These are phyloP conservation scores for Trididemnum miniatum DNA, from an alignment of 23 tunicate species.

Conservation along the genomic window DNA sequence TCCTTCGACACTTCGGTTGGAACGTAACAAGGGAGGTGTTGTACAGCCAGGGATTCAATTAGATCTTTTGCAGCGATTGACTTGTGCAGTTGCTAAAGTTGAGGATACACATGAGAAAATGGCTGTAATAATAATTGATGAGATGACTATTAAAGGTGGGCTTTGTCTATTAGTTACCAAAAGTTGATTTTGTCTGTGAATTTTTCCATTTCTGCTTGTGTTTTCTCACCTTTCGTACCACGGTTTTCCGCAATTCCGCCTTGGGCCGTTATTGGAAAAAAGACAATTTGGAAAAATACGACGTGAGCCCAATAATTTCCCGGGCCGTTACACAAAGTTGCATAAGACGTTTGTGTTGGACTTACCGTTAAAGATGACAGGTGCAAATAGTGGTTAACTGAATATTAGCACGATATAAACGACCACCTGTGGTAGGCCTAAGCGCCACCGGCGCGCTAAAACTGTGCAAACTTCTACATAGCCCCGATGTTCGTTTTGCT, in stretches of 20 bases:
- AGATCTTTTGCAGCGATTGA: neutral
- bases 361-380: neutral
- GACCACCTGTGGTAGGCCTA: neutral
- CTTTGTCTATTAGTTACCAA: neutral
- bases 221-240: neutral
- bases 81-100: neutral
- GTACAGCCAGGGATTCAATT: neutral
- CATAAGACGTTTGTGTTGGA: neutral
- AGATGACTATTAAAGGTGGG: neutral
- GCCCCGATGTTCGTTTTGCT: neutral
- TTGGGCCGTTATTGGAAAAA: neutral
- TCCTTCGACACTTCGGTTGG: neutral
- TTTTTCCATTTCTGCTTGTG: neutral
- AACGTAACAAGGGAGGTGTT: neutral
- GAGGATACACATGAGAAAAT: neutral
- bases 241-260: neutral
- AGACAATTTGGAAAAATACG: neutral
- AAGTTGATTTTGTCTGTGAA: neutral
- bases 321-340: conserved; percentile 1
- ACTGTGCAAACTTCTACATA: neutral
- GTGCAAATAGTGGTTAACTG: neutral
- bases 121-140: neutral
- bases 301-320: neutral
- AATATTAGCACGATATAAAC: neutral
- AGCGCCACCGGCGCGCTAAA: neutral